Conservation (phyloP, 1,140 invertebrate genomes). For the Sinella curviseta region DNA sequence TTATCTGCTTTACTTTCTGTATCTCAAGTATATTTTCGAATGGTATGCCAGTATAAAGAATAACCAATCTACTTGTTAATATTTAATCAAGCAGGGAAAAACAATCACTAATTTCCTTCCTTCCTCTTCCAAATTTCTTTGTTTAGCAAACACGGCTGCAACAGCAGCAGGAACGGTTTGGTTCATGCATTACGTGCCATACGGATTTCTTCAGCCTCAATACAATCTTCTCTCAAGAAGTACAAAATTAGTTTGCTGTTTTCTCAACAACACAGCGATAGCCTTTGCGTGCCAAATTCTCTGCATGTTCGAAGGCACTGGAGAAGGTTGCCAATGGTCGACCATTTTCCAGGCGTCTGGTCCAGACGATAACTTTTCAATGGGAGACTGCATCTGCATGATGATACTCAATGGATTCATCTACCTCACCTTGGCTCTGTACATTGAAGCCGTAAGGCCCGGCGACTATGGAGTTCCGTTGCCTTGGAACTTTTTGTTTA, state of each 20-base stretch:
- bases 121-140: conserved; percentile 52
- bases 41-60: conserved; percentile 56
- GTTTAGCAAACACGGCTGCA: conserved; percentile 70
- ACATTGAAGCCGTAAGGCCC: conserved; percentile 58
- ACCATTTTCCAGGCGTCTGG: conserved; percentile 69
- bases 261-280: conserved; percentile 74
- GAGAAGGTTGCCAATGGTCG: conserved; percentile 71
- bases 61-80: not conserved
- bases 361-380: conserved; percentile 70
- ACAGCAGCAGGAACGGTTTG: conserved; percentile 68
- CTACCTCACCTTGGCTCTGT: conserved; percentile 67
- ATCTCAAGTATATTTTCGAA: conserved; percentile 68
- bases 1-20: conserved; percentile 68
- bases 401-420: conserved; percentile 65
- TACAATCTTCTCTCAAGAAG: conserved; percentile 60
- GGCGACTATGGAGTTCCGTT: conserved; percentile 56
- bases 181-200: conserved; percentile 73
- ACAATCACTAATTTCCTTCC: not conserved
- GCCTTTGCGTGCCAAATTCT: conserved; percentile 71
- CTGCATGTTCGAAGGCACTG: conserved; percentile 64
- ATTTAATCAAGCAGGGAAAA: not conserved
- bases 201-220: conserved; percentile 64
- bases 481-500: conserved; percentile 58
- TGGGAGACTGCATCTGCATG: conserved; percentile 68
- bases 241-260: conserved; percentile 56